Conservation (phyloP, 2,797 vertebrate species). For the Periophthalmus magnuspinnatus region DNA sequence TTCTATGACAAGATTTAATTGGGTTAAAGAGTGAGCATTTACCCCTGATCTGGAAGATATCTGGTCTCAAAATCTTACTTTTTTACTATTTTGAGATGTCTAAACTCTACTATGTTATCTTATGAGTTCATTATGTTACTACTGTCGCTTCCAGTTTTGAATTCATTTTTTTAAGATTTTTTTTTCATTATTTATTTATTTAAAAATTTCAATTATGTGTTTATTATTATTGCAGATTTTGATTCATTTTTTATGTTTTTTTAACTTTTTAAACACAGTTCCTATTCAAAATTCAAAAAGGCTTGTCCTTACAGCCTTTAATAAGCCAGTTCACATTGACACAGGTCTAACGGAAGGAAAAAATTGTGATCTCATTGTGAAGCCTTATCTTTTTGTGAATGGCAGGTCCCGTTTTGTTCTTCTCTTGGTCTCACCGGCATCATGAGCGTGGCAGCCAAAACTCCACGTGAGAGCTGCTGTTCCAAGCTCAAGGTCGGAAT, state of each 20-base stretch:
- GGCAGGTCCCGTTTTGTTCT: constrained; percentile 30
- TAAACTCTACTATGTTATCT: neutral
- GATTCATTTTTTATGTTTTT: too few species aligned
- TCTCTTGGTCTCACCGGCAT: constrained; percentile 33
- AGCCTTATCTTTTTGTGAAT: neutral
- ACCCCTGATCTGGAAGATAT: neutral
- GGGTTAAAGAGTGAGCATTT: neutral
- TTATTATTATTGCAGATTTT: too few species aligned
- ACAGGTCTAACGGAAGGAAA: neutral
- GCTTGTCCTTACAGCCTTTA: too few species aligned
- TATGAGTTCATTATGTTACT: neutral
- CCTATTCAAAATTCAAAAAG: too few species aligned
- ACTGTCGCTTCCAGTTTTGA: neutral
- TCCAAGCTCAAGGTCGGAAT: constrained; percentile 77
- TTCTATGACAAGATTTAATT: neutral
- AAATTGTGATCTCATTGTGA: neutral
- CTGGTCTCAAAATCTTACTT: neutral
- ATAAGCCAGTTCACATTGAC: neutral
- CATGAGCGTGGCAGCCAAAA: constrained; percentile 77
- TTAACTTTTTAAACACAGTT: too few species aligned
- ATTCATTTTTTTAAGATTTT: too few species aligned
- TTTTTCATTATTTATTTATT: too few species aligned
- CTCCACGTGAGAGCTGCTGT: constrained; percentile 59
- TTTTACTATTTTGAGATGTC: neutral
- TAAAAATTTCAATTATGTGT: too few species aligned